Evolutionary conservation across 2,113 vertebrate genomes (phyloP).

Genomic region (Pionites leucogaster): DNA sequence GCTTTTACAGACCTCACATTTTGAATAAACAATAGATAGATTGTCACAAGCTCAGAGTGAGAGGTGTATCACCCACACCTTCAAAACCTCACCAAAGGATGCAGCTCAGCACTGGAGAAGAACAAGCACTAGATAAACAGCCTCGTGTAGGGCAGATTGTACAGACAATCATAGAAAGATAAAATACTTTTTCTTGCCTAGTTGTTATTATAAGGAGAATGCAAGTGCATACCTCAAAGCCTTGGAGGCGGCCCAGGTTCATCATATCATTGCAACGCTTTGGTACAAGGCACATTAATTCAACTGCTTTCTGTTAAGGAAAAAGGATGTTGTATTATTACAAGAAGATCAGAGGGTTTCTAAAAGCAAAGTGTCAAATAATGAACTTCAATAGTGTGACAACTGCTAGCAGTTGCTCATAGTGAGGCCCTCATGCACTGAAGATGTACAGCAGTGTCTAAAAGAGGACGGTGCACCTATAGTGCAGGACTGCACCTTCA

Average conservation of each 20-base stretch:
- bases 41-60: not conserved
- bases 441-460: not conserved
- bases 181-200: not conserved
- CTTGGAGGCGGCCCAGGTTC: slow-evolving; percentile 96
- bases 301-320: slow-evolving; percentile 83
- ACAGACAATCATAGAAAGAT: not conserved
- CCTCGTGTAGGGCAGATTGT: not conserved
- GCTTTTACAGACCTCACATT: not conserved
- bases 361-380: not conserved
- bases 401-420: not conserved
- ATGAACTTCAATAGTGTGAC: not conserved
- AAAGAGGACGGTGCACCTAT: not conserved
- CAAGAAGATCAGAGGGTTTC: not conserved
- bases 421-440: not conserved
- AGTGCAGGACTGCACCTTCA: not conserved
- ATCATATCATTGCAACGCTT: slow-evolving; percentile 99
- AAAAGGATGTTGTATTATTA: slow-evolving; percentile 3
- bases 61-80: not conserved
- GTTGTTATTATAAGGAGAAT: not conserved
- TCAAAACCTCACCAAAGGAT: not conserved
- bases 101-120: not conserved
- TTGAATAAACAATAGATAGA: not conserved
- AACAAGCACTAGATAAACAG: not conserved
- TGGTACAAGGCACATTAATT: slow-evolving; percentile 97
- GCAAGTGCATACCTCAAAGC: slow-evolving; percentile 86